Conservation (phyloP, 2,797 vertebrate species). For the Heteromormyrus szaboi region DNA sequence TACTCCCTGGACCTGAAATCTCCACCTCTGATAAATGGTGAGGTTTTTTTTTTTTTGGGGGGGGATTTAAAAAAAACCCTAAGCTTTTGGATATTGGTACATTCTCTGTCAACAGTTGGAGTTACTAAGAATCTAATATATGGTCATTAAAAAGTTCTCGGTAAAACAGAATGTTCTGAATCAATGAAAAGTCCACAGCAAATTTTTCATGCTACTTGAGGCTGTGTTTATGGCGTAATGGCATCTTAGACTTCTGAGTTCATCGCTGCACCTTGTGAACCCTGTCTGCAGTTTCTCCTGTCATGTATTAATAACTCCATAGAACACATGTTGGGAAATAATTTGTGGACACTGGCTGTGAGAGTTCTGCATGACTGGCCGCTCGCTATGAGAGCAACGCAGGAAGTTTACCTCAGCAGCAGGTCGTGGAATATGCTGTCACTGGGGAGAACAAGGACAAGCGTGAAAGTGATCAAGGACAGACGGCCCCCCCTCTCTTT, state of each 20-base stretch:
- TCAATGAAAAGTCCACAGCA: neutral
- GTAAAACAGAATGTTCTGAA: neutral
- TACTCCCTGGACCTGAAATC: neutral
- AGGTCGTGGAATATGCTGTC: constrained; percentile 13
- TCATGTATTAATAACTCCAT: constrained; percentile 41
- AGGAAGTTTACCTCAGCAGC: constrained; percentile 26
- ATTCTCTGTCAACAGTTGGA: neutral
- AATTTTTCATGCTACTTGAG: neutral
- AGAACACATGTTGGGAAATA: constrained; percentile 38
- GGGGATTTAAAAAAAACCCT: neutral
- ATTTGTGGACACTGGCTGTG: constrained; percentile 31
- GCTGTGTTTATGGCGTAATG: neutral
- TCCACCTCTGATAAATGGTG: neutral
- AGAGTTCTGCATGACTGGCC: constrained; percentile 35
- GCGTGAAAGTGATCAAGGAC: constrained; percentile 11
- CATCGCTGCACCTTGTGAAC: neutral
- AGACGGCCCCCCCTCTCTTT: neutral
- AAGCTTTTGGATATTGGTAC: neutral
- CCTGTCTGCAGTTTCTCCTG: neutral
- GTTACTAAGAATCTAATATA: neutral
- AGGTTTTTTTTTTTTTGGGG: neutral
- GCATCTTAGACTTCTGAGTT: neutral
- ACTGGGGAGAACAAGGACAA: constrained; percentile 33
- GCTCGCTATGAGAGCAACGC: constrained; percentile 28
- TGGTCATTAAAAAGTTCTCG: constrained; percentile 3